Evolutionary conservation across 2,888 invertebrate genomes (phyloP), one percentile per base, ranked within the genome.

Genomic region (Agriopis marginaria): DNA sequence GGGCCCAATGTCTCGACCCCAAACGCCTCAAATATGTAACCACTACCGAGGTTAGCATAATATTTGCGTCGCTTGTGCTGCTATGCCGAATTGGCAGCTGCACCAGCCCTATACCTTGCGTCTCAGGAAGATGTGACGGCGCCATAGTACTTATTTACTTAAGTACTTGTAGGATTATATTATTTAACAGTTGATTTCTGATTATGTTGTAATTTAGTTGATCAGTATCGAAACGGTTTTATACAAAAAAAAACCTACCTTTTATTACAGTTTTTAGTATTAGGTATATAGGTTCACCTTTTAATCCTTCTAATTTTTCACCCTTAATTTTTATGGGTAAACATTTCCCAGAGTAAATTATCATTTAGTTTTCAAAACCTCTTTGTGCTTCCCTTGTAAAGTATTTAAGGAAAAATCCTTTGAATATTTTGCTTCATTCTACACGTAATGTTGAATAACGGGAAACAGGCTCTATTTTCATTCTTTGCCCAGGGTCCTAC

Each of bases 311-410:
- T 14, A 55, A 14, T 42, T 56, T 56, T 39, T 55, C 3, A 0
- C 42, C 42, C 14, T 17, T 11, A 56, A 56, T 17, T 56, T 56
- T 10, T 14, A 7, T 14, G 17, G 14, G 10, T 11, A 42, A 56
- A 42, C 42, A 56, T 56, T 50, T 14, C 17, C 9, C 17, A 17
- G 9, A 9, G 50, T n/a, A 14, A 50, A 50, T 50, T 12, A 47
- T 47, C 12, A 6, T 44, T 54, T 54, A n/a, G n/a, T 40, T 54
- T 40, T 39, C 23, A 10, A 56, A 56, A 56, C 11, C 55, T 56
- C 17, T 56, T 56, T 42, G 55, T 42, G 55, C 42, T 42, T 10
- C 39, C 12, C 7, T 40, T 56, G 12, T 42, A 11, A 56, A 42
- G 40, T 42, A 56, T n/a, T n/a, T 17, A 56, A 53, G 39, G 39